Evolutionary conservation across 2,888 invertebrate genomes (phyloP).

Genomic region (Litoditis marina): DNA sequence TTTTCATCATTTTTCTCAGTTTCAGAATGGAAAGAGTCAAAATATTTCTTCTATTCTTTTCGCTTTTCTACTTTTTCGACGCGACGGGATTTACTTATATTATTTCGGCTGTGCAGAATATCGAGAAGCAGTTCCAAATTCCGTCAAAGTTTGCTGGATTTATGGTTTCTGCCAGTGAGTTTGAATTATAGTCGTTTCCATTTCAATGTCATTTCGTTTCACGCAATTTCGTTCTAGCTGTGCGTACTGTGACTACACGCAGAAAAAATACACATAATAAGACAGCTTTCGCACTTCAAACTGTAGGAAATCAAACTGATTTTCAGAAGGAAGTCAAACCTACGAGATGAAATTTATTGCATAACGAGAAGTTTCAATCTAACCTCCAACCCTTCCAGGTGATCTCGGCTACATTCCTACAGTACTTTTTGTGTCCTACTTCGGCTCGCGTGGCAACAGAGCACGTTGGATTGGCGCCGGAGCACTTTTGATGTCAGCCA

Average conservation of each 20-base stretch:
- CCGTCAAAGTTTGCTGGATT: slow-evolving; percentile 57
- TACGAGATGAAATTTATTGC: too few relatives aligned
- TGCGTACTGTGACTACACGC: too few relatives aligned
- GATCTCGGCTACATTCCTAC: slow-evolving; percentile 61
- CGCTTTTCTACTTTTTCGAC: slow-evolving; percentile 56
- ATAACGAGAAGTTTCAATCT: too few relatives aligned
- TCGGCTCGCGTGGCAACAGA: slow-evolving; percentile 56
- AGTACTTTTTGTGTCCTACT: slow-evolving; percentile 59
- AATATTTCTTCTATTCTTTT: slow-evolving; percentile 52
- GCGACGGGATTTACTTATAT: slow-evolving; percentile 57
- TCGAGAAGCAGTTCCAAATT: slow-evolving; percentile 60
- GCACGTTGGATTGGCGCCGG: slow-evolving; percentile 59
- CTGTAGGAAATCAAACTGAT: too few relatives aligned
- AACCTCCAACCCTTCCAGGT: slow-evolving; percentile 29
- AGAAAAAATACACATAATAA: too few relatives aligned
- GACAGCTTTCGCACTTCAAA: too few relatives aligned
- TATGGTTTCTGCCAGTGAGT: slow-evolving; percentile 57
- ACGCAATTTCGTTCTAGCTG: too few relatives aligned
- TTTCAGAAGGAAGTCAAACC: too few relatives aligned
- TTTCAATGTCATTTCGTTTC: too few relatives aligned
- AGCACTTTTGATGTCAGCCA: slow-evolving; percentile 56
- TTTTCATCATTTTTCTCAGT: too few relatives aligned
- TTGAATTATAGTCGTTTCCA: too few relatives aligned
- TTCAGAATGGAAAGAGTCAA: slow-evolving; percentile 48
- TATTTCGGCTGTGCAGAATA: slow-evolving; percentile 58